phyloP scores from a whole-genome alignment of 2,113 vertebrate species.

The Craseonycteris thonglongyai region DNA sequence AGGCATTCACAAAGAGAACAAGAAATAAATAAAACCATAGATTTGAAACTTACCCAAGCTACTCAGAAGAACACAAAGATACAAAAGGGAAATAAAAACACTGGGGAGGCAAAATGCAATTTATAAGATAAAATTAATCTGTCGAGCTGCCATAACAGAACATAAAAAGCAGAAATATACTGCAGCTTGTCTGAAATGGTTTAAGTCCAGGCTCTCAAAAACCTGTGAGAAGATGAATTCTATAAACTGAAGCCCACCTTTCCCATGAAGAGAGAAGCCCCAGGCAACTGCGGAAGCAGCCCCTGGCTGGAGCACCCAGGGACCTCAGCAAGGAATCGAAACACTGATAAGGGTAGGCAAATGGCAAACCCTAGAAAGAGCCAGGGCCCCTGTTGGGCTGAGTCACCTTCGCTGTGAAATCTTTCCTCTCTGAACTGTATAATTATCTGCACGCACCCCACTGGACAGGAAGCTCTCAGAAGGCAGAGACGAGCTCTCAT shows the following conservation, averaged over 20 bases:
- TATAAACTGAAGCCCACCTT: background rate
- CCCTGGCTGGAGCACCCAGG: background rate
- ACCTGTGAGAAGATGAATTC: slow-evolving; percentile 50
- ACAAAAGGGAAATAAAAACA: slow-evolving; percentile 47
- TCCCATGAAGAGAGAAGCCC: background rate
- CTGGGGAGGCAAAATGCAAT: slow-evolving; percentile 62
- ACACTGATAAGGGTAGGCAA: background rate
- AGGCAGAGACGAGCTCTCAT: background rate
- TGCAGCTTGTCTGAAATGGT: slow-evolving; percentile 28
- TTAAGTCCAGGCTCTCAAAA: slow-evolving; percentile 53
- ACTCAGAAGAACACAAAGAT: slow-evolving; percentile 47
- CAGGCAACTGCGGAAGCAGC: background rate
- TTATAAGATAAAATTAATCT: slow-evolving; percentile 68
- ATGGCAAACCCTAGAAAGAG: background rate
- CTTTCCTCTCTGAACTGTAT: background rate
- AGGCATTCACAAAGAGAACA: slow-evolving; percentile 56
- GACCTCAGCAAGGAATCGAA: background rate
- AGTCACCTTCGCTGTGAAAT: background rate
- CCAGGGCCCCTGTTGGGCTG: background rate
- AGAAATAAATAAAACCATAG: slow-evolving; percentile 47
- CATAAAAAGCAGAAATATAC: slow-evolving; percentile 62
- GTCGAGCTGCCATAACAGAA: slow-evolving; percentile 57
- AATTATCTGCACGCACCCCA: background rate
- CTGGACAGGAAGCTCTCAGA: background rate
- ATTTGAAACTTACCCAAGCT: slow-evolving; percentile 53